Conservation (phyloP, 2,113 vertebrate genomes). For the Carollia perspicillata region DNA sequence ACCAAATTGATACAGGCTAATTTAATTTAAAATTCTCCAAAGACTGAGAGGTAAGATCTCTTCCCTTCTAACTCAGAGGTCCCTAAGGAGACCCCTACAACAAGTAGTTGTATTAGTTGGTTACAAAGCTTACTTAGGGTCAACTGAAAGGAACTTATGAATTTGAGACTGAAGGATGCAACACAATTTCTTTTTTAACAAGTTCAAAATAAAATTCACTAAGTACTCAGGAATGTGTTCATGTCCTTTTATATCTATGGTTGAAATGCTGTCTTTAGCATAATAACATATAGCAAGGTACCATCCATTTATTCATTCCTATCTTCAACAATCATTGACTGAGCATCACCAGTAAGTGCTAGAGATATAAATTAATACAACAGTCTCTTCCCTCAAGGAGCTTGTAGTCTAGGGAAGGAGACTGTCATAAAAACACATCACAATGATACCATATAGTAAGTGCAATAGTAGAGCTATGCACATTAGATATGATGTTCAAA, state of each 20-base stretch:
- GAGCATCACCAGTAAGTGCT: neutral
- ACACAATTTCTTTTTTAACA: neutral
- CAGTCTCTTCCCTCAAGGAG: neutral
- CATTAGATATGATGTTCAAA: neutral
- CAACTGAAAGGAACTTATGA: neutral
- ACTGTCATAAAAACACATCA: neutral
- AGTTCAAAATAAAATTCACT: neutral
- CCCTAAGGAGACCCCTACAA: neutral
- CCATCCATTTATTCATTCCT: neutral
- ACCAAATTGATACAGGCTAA: neutral
- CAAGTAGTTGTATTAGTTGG: neutral
- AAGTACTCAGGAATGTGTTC: neutral
- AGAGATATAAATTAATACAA: neutral
- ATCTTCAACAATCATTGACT: neutral
- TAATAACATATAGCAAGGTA: neutral
- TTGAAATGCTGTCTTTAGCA: conserved; percentile 22
- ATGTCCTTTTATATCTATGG: neutral
- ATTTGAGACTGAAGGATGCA: neutral
- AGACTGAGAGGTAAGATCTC: neutral
- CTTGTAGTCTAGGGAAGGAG: neutral
- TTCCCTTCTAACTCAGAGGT: neutral
- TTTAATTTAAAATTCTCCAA: neutral
- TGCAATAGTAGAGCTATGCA: neutral
- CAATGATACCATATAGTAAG: neutral
- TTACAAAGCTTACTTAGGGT: neutral